A percentile compares a stretch with the other conserved stretches of the same genome.
Evolutionary conservation across 2,113 vertebrate species (phyloP).

Genomic region (Petromus typicus): DNA sequence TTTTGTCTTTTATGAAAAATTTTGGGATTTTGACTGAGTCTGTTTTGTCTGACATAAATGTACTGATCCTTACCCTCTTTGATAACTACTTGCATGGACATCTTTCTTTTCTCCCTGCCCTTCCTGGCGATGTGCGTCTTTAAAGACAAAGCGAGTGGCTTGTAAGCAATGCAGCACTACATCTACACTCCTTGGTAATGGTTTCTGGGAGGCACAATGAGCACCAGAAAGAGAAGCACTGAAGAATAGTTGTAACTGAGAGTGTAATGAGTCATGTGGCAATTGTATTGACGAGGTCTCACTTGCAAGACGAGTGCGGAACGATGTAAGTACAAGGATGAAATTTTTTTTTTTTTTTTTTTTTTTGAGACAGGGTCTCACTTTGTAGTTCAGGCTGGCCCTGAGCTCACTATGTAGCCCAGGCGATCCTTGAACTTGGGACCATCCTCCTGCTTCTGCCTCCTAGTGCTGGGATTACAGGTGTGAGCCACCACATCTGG

Average conservation of each 20-base stretch:
- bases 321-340: not conserved
- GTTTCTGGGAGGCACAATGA: not conserved
- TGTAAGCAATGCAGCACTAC: not conserved
- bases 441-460: too few relatives aligned
- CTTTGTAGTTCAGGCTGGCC: too few relatives aligned
- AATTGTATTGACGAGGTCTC: not conserved
- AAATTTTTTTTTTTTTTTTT: too few relatives aligned
- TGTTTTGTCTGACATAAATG: not conserved
- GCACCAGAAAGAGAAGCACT: not conserved
- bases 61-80: not conserved
- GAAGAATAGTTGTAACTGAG: not conserved
- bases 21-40: not conserved
- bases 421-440: too few relatives aligned
- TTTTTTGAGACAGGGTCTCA: too few relatives aligned
- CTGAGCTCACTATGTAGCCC: too few relatives aligned
- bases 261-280: not conserved
- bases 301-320: not conserved
- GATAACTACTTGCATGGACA: not conserved
- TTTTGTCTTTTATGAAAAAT: not conserved
- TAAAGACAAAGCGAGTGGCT: not conserved
- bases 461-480: too few relatives aligned
- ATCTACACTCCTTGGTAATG: not conserved
- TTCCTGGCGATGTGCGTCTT: not conserved
- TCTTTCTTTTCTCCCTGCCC: not conserved
- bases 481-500: too few relatives aligned